Evolutionary conservation across 2,888 invertebrate species (phyloP), one percentile per base, ranked within the genome.

Genomic region (Petrolisthes cinctipes): DNA sequence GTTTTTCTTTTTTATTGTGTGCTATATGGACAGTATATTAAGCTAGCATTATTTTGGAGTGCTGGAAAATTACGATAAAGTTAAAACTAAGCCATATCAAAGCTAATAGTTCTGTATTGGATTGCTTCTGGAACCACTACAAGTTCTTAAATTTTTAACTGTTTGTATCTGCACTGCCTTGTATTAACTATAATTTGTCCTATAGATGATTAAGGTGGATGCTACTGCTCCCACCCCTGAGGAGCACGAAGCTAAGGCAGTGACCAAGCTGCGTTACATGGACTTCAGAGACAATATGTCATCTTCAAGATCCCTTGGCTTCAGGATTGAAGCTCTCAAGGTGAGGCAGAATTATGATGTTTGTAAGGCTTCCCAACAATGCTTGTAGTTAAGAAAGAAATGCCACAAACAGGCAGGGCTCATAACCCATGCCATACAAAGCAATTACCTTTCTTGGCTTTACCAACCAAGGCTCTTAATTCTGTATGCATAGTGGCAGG

Each of bases 241-340:
- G 88, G 99, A 99, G 93, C 96, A 96, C 92, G 94, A 94, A 76
- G 94, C 94, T 7, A 95, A 95, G 92, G 97, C 98, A 17, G 96
- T 99, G 78, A 99, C 99, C 11, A 99, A 99, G 94, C 94, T 99
- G 91, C 95, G 98, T 71, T 99, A 99, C 93, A 99, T 99, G 99
- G 95, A 97, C 92, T 98, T 98, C 93, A 94, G 99, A 86, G 99
- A 99, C 93, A 95, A 96, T 91, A 96, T 97, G 92, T 98, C 98
- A 89, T 98, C 98, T 4, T 97, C 98, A 0, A 97, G 97, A 90
- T 95, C 96, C 89, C 96, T 97, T 92, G 99, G 99, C 4, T 99
- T 99, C 93, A 94, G 99, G 91, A 97, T 99, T 92, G 99, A 99
- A 93, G 99, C 98, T 4, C 95, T 99, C 93, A 97, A 98, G 93